Evolutionary conservation across 2,113 vertebrate species (phyloP).

Genomic region (Rattus rattus): DNA sequence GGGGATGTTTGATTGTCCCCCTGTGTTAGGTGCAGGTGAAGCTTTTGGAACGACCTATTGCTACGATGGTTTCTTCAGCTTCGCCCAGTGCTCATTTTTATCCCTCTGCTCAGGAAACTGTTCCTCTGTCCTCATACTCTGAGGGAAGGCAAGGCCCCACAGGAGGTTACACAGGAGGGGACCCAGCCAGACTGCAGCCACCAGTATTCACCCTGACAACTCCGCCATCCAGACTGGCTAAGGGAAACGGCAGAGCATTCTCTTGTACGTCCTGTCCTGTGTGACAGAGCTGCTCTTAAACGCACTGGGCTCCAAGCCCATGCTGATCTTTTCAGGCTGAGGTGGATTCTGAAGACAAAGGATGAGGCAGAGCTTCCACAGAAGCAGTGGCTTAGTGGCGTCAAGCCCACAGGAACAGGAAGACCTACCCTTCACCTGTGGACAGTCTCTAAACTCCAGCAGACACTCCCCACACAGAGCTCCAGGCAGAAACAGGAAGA

Average conservation of each 20-base stretch:
- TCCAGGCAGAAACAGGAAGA: conserved; percentile 17
- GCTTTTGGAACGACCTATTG: neutral
- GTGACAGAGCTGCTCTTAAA: neutral
- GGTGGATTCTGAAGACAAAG: neutral
- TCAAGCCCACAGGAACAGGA: neutral
- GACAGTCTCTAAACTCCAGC: neutral
- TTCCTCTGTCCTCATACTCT: accelerated
- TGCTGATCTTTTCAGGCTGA: neutral
- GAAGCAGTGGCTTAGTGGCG: neutral
- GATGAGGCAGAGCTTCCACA: neutral
- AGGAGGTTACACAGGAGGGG: neutral
- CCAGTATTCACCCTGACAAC: neutral
- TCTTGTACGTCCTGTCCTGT: neutral
- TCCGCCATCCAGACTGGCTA: neutral
- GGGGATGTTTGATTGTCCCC: neutral
- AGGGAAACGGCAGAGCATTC: neutral
- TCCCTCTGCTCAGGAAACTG: neutral
- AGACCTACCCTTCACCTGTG: neutral
- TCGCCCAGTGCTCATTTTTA: neutral
- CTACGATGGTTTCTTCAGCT: neutral
- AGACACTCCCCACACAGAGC: neutral
- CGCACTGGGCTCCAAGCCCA: neutral
- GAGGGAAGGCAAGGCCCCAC: neutral
- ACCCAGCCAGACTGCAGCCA: neutral
- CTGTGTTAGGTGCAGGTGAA: neutral